Evolutionary conservation across 2,113 vertebrate genomes (phyloP), one percentile per base, ranked within the genome.

Genomic region (Ammospiza caudacuta): DNA sequence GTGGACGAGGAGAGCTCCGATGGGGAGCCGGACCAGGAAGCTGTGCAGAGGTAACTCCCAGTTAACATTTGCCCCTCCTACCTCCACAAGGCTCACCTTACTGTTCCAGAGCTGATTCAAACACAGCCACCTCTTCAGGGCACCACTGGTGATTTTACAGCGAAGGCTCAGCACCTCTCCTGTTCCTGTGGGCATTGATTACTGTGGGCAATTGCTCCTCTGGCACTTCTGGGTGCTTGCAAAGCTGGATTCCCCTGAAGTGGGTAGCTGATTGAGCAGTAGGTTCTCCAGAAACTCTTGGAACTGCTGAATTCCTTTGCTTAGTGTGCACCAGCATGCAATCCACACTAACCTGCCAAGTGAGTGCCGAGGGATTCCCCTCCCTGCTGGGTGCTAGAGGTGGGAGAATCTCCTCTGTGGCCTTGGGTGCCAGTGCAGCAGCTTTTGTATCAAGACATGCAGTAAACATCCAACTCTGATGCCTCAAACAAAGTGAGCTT

Each of bases 1-100:
- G 99, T 99, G 98, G 99, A 99, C 28, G 99, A 99, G 97, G 99
- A 99, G 97, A 98, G 98, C 87, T 99, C 99, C 0, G 99, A 99
- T 2, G 99, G 99, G 90, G 99, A 99, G 95, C 99, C 99, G 0
- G 99, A 99, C 75, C 99, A 99, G 95, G 99, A 99, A 82, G 99
- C 99, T 22, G 99, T 99, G 97, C 99, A 99, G 98, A 99, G 99
- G 99, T 99, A 98, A 98, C 94, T 93, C 91, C 92, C 62, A 51
- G 77, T 89, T 97, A 27, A 81, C 76, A 5, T 95, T 97, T 96
- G 94, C 95, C 96, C 96, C 88, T 92, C 6, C 43, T 61, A 23
- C 72, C 94, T 95, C 86, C 87, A 88, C 55, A 57, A 95, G 94
- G 93, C 94, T 97, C 89, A 55, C 73, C 89, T 94, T 77, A 85